These are phyloP conservation scores for Epinephelus cyanopodus DNA, from an alignment of 2,113 vertebrate genomes.

Conservation along the genomic window DNA sequence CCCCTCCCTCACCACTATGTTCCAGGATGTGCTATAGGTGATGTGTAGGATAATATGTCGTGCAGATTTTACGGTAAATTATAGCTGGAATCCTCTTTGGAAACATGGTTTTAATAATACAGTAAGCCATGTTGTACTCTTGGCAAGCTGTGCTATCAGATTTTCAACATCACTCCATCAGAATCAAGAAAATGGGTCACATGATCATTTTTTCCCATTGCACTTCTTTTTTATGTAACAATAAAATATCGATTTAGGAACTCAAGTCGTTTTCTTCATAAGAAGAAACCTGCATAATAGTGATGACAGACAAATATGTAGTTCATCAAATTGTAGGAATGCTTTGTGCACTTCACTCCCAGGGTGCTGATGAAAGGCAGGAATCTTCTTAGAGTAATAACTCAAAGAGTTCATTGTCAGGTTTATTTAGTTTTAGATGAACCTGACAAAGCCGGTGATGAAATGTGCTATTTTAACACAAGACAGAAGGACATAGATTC, in stretches of 20 bases:
- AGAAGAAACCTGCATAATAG: background rate
- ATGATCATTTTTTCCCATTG: background rate
- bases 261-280: background rate
- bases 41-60: background rate
- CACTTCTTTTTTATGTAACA: background rate
- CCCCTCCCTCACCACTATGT: background rate
- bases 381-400: conserved; percentile 21
- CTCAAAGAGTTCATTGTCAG: conserved; percentile 13
- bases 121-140: background rate
- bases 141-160: background rate
- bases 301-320: conserved; percentile 10
- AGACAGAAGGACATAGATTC: background rate
- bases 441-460: background rate
- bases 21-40: conserved; percentile 17
- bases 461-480: conserved; percentile 1
- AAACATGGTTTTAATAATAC: conserved; percentile 28
- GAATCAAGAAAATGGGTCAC: conserved; percentile 6
- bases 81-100: background rate
- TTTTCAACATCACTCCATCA: background rate
- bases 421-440: background rate
- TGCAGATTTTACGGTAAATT: conserved; percentile 17
- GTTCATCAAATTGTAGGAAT: background rate
- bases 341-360: conserved; percentile 1
- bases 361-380: conserved; percentile 14
- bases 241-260: background rate